Evolutionary conservation across 2,797 vertebrate species (phyloP).

Genomic region (Lagocephalus sceleratus): DNA sequence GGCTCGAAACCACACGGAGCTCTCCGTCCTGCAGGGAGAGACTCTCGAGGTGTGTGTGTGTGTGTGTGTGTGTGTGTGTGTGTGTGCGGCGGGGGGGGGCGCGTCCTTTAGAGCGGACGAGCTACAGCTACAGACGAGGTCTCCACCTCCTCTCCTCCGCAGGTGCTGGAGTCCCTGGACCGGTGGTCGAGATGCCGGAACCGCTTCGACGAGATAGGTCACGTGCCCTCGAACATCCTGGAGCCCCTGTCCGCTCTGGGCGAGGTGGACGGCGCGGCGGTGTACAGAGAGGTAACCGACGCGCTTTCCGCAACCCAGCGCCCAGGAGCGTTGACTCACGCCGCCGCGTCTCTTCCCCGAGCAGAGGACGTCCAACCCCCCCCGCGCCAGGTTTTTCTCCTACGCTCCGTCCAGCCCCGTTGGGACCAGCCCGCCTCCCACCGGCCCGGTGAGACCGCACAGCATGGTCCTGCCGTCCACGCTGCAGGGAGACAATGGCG

Average conservation of each 20-base stretch:
- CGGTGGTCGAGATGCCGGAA: conserved; percentile 88
- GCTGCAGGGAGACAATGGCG: conserved; percentile 37
- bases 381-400: conserved; percentile 46
- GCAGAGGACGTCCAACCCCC: conserved; percentile 48
- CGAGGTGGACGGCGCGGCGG: conserved; percentile 22
- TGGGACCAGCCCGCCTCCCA: conserved; percentile 14
- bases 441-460: conserved; percentile 24
- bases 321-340: background rate
- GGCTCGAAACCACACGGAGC: conserved; percentile 85
- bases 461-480: conserved; percentile 50
- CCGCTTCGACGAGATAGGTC: conserved; percentile 80
- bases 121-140: background rate
- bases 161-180: conserved; percentile 83
- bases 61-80: too few species aligned
- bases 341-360: background rate
- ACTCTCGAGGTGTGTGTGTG: conserved; percentile 84
- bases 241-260: conserved; percentile 67
- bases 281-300: conserved; percentile 54
- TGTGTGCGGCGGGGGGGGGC: too few species aligned
- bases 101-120: background rate
- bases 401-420: conserved; percentile 41
- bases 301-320: background rate
- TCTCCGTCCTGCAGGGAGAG: conserved; percentile 83
- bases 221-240: conserved; percentile 85
- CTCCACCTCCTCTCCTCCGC: background rate